phyloP scores from a whole-genome alignment of 2,888 invertebrate genomes.

The Bombylius discolor region DNA sequence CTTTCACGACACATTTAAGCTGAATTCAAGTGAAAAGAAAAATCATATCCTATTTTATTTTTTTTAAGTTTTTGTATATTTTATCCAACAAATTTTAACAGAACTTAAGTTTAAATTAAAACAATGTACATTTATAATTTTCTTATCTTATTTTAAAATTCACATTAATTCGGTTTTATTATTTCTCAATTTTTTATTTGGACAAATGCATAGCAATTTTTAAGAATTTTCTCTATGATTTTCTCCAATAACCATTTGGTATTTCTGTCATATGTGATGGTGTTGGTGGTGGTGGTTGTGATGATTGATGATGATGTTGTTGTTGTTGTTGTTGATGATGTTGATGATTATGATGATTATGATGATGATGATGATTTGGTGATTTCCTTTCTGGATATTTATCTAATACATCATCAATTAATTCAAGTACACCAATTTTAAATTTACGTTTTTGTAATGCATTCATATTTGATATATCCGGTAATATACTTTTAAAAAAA shows the following conservation, averaged over 20 bases:
- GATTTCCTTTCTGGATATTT: constrained; percentile 20
- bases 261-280: neutral
- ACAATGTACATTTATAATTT: too few species aligned
- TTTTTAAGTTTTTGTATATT: too few species aligned
- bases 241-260: constrained; percentile 5
- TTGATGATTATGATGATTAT: neutral
- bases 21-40: too few species aligned
- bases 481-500: constrained; percentile 42
- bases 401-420: constrained; percentile 38
- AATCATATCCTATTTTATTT: too few species aligned
- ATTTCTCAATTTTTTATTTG: too few species aligned
- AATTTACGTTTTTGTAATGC: constrained; percentile 40
- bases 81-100: too few species aligned
- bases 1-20: too few species aligned
- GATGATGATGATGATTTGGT: neutral
- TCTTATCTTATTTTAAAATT: too few species aligned
- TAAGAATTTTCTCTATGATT: neutral
- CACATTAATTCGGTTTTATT: too few species aligned
- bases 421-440: constrained; percentile 40
- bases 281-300: neutral
- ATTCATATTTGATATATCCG: constrained; percentile 40
- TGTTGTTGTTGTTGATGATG: neutral
- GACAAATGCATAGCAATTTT: too few species aligned
- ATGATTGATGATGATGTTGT: neutral
- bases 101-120: too few species aligned